Base-by-base conservation (phyloP, 2,113 vertebrate genomes). In the Callocephalon fimbriatum region DNA sequence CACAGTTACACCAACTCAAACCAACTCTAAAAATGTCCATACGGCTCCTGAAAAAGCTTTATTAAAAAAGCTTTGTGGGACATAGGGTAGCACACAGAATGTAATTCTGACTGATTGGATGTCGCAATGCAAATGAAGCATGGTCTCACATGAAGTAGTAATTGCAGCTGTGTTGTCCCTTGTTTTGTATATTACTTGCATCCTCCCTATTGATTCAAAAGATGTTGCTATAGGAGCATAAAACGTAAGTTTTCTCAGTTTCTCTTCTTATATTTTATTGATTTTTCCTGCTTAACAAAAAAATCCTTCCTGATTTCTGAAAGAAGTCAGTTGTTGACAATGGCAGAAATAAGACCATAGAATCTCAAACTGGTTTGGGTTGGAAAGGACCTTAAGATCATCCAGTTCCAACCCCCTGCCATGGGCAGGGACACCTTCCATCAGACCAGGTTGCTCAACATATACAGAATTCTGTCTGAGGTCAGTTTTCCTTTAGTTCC, bases 41-140 rank as follows among this genome's bases (percentile, higher is more conserved):
- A 37, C 37, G 37, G 37, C 37, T 37, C 37, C 37, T 37, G 37
- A 37, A 37, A 37, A 37, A 37, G 37, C 37, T 37, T 37, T 37
- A 37, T 37, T 37, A 37, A 37, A 37, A 37, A 37, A 37, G 37
- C 37, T 37, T 37, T n/a, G n/a, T n/a, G 90, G 95, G 89, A 96
- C 88, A 20, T 47, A 94, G 95, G 45, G 37, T 26, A 94, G 96
- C 65, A 50, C 86, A 94, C 13, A 25, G 54, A 95, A 96, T 94
- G 78, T 71, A 89, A 96, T 94, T 88, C 89, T 95, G 94, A 95
- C 91, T 96, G 88, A 26, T 95, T 81, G 78, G 77, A 62, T 92
- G 94, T 95, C 94, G 54, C 40, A 6, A 62, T 86, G 85, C 72
- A 97, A 95, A 94, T 73, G 80, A 94, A 91, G n/a, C 94, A 19